These are phyloP conservation scores for Hirtodrosophila trivittata DNA, from an alignment of 2,888 invertebrate genomes.

Conservation along the genomic window DNA sequence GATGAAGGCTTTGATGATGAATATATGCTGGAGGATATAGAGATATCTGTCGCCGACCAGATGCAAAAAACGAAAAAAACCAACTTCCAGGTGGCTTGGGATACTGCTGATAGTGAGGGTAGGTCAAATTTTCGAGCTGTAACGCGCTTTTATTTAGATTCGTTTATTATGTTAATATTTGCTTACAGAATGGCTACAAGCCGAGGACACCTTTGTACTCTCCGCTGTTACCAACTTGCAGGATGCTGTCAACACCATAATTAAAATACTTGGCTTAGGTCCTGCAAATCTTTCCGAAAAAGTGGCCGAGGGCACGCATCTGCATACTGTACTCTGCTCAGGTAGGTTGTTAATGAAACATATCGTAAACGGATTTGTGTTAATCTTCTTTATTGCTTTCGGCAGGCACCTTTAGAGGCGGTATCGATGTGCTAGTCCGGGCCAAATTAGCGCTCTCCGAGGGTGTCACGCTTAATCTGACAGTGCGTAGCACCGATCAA, in stretches of 20 bases:
- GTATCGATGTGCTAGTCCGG: slow-evolving; percentile 93
- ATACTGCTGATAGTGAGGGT: slow-evolving; percentile 87
- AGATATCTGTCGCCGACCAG: slow-evolving; percentile 93
- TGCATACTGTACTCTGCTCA: slow-evolving; percentile 91
- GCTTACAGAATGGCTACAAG: slow-evolving; percentile 86
- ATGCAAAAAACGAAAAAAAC: slow-evolving; percentile 91
- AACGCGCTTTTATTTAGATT: slow-evolving; percentile 3
- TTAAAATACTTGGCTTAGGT: slow-evolving; percentile 92
- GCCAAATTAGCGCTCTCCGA: slow-evolving; percentile 90
- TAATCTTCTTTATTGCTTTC: slow-evolving; percentile 10
- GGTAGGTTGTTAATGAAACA: slow-evolving; percentile 85
- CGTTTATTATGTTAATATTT: neutral
- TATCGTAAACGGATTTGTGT: neutral
- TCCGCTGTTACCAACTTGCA: slow-evolving; percentile 91
- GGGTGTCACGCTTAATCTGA: slow-evolving; percentile 97
- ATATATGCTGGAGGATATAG: slow-evolving; percentile 97
- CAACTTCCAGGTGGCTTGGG: slow-evolving; percentile 92
- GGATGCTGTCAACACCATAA: slow-evolving; percentile 92
- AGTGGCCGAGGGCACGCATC: slow-evolving; percentile 91
- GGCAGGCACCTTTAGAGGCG: slow-evolving; percentile 93
- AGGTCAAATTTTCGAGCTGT: slow-evolving; percentile 21
- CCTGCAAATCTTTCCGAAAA: slow-evolving; percentile 93
- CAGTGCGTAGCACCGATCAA: slow-evolving; percentile 93
- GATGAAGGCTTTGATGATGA: slow-evolving; percentile 99
- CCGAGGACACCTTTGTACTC: slow-evolving; percentile 96